Evolutionary conservation across 1,140 invertebrate genomes (phyloP), one percentile per base, ranked within the genome.

Genomic region (Pseudachorutes palmiensis): DNA sequence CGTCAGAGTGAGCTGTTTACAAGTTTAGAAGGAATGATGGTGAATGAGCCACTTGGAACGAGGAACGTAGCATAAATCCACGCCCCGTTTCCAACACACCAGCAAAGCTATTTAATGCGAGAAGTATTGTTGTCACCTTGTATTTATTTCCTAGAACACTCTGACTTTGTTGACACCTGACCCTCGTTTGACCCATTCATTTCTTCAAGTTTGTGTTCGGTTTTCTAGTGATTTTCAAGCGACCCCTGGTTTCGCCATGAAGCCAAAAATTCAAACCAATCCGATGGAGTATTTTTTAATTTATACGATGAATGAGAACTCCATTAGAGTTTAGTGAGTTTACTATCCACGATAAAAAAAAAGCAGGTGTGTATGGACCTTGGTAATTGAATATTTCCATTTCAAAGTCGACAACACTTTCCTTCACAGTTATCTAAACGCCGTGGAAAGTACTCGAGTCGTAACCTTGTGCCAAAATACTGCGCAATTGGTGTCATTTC

Each of bases 1-100:
- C 3, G 66, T 2, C 61, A 68, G 49, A 63, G 49, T 32, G 61
- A 68, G 51, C 41, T 67, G 5, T 24, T 55, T 29, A 26, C 65
- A 16, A 60, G 65, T 31, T 45, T 66, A 28, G 65, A 66, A 48
- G 57, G 26, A n/a, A 57, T 65, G 16, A 66, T 22, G 1, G 65
- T 55, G 14, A 55, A 26, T 26, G 51, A 55, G 24, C 51, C 12
- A 5, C 24, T 55, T 12, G 58, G 33, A 63, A 63, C 61, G 24
- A 48, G 51, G 51, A 55, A 55, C 51, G 51, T 55, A 22, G 51
- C 51, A 5, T 55, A 55, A 55, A 26, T 55, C 51, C 51, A 16
- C 36, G 5, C 19, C 36, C 36, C 5, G 36, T 41, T 41, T 41
- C 5, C 5, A 41, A 19, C 36, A 41, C n/a, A n/a, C n/a, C n/a